Base-by-base conservation (phyloP, 2,888 invertebrate species). In the Eretmocerus hayati region DNA sequence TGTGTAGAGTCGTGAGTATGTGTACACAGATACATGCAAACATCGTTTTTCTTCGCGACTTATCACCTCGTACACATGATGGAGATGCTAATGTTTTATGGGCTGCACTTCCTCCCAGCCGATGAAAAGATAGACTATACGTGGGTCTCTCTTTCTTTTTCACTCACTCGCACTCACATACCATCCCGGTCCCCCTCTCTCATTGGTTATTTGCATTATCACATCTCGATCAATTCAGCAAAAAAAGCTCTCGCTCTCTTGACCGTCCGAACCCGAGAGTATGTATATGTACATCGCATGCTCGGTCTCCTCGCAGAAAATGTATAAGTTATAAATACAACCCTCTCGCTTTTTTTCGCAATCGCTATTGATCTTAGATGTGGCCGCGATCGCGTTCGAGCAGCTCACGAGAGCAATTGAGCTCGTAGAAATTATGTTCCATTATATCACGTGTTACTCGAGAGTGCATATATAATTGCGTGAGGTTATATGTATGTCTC, bases 31-130 rank as follows among this genome's bases (percentile, higher is more conserved):
- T 8, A 21, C 36, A 33, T 20, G 37, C 39, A 42, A 6, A 26
- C 26, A 26, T 26, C 11, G 26, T 16, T 32, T 37, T 21, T 45
- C 30, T 44, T 37, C 18, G 42, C 36, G 41, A 49, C 52, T 52
- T 48, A 38, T 49, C 52, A 51, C 47, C 46, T 31, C 41, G 44
- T 11, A 26, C 26, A 26, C 26, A 46, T 54, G 58, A 57, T 50
- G 60, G 56, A 59, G 62, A 58, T 58, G 56, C 53, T 56, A 56
- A 56, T 56, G 61, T 56, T 62, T 62, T 62, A 61, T 57, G 58
- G 56, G 36, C 55, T 45, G 61, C 59, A 56, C 59, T 62, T 53
- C 56, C 60, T 58, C 52, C 53, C 50, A 50, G 8, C 8, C 50
- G 59, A 60, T 59, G 55, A 44, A 52, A 54, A 56, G 58, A 59